Percentiles rank a stretch among this genome's conserved stretches.
phyloP scores from a whole-genome alignment of 2,797 vertebrate species.

The Echiichthys vipera region DNA sequence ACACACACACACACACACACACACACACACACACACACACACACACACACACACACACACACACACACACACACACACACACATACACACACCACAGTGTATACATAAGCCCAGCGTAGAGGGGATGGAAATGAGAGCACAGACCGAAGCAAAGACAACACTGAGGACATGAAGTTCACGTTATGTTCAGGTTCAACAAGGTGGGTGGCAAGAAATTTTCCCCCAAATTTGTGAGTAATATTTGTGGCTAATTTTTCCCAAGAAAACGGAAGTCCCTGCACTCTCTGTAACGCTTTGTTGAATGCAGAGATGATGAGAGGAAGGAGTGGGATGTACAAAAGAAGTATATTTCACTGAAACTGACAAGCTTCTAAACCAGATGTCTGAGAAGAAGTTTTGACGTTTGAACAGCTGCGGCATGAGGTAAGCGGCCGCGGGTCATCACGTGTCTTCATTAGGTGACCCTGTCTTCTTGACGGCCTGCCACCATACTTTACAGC shows the following conservation, averaged over 20 bases:
- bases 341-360: constrained; percentile 28
- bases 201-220: constrained; percentile 62
- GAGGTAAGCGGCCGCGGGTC: constrained; percentile 66
- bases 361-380: constrained; percentile 42
- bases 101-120: constrained; percentile 55
- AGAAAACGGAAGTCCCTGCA: constrained; percentile 40
- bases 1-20: background rate
- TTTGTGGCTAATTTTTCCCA: constrained; percentile 42
- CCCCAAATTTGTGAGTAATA: constrained; percentile 47
- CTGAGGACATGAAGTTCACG: constrained; percentile 52
- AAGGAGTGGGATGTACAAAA: background rate
- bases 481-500: constrained; percentile 63
- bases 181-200: constrained; percentile 57
- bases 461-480: constrained; percentile 77
- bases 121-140: constrained; percentile 63
- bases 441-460: constrained; percentile 75
- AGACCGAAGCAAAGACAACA: constrained; percentile 61
- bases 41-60: background rate
- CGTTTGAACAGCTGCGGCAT: constrained; percentile 62
- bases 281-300: background rate
- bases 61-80: constrained; percentile 24
- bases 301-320: constrained; percentile 1
- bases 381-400: constrained; percentile 44
- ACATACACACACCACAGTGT: constrained; percentile 66
- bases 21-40: too few relatives aligned